Conservation (phyloP, 2,113 vertebrate genomes). For the Paradoxurus hermaphroditus region DNA sequence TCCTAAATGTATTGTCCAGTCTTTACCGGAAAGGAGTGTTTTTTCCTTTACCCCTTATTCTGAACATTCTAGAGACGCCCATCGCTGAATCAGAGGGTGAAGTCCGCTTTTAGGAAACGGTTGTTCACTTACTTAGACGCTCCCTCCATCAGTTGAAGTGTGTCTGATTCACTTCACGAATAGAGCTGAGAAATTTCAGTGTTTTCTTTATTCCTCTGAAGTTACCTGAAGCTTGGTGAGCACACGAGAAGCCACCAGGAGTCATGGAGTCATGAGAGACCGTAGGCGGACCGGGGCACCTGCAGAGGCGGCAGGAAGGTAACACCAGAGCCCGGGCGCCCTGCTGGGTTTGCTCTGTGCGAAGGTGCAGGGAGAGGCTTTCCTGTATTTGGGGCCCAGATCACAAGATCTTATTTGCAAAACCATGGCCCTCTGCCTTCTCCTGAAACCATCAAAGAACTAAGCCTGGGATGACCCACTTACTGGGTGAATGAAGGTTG, state of each 20-base stretch:
- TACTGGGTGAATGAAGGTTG: background rate
- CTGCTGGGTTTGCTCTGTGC: background rate
- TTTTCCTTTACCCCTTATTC: background rate
- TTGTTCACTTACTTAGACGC: background rate
- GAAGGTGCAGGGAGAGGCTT: conserved; percentile 6
- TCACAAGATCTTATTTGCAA: conserved; percentile 53
- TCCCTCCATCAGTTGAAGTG: background rate
- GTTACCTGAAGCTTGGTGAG: background rate
- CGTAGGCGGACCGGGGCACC: background rate
- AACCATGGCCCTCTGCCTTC: conserved; percentile 1
- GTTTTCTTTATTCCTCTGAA: background rate
- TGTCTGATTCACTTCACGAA: background rate
- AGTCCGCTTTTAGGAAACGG: background rate
- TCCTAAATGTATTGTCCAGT: background rate
- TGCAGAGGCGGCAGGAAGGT: background rate
- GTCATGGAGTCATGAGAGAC: background rate
- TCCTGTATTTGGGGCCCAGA: conserved; percentile 35
- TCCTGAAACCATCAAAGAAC: conserved; percentile 43
- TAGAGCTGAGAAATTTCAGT: background rate
- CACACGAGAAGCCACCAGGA: background rate
- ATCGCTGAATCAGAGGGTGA: background rate
- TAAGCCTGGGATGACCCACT: conserved; percentile 49
- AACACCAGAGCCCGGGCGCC: background rate
- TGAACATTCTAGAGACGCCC: background rate
- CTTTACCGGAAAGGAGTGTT: background rate